A percentile compares a stretch with the other conserved stretches of the same genome.
Evolutionary conservation across 1,140 invertebrate species (phyloP).

Genomic region (Nephotettix cincticeps): DNA sequence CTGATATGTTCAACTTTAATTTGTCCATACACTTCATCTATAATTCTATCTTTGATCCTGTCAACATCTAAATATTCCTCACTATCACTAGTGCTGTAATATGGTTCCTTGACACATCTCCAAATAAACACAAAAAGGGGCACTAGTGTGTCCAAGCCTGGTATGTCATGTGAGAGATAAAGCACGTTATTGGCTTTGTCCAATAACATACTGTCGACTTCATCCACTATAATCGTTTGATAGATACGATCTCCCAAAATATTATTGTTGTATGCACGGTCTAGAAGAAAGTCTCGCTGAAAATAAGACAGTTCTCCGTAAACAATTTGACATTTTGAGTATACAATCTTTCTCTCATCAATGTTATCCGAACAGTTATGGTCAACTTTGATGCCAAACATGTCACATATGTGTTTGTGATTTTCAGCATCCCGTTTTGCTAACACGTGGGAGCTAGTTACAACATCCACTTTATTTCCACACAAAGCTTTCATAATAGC

Average conservation of each 20-base stretch:
- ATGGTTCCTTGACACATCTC: constrained; percentile 39
- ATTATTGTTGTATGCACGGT: constrained; percentile 41
- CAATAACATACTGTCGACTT: constrained; percentile 48
- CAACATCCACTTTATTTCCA: background rate
- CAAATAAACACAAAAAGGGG: constrained; percentile 45
- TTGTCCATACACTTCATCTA: background rate
- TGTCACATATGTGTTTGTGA: constrained; percentile 37
- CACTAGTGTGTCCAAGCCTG: constrained; percentile 44
- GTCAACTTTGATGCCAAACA: constrained; percentile 40
- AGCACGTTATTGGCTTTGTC: constrained; percentile 46
- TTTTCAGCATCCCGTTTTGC: background rate
- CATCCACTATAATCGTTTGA: constrained; percentile 44
- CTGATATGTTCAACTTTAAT: background rate
- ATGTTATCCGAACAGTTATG: constrained; percentile 40
- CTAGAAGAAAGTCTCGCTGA: constrained; percentile 43
- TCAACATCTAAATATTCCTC: background rate
- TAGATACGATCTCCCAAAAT: constrained; percentile 39
- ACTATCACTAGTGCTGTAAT: constrained; percentile 31
- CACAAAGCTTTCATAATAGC: background rate
- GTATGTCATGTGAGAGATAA: constrained; percentile 43
- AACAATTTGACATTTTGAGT: constrained; percentile 39
- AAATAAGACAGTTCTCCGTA: constrained; percentile 45
- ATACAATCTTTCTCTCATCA: constrained; percentile 35
- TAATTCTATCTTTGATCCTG: background rate
- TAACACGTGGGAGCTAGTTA: background rate